Evolutionary conservation across 2,113 vertebrate species (phyloP).

Genomic region (Gila orcuttii): DNA sequence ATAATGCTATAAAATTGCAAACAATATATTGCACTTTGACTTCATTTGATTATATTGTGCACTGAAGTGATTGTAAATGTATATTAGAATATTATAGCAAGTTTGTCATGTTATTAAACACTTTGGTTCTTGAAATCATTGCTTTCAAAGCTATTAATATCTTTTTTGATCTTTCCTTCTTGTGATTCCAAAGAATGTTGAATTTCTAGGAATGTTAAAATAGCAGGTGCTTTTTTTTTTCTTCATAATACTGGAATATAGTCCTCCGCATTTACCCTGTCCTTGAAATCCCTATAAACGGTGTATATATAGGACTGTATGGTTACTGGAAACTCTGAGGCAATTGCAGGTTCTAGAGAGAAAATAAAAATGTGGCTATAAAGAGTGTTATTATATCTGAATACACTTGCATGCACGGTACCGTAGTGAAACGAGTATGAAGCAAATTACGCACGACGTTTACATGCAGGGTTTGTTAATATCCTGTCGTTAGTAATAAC

Average conservation of each 20-base stretch:
- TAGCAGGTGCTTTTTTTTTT: slow-evolving; percentile 19
- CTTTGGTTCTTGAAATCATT: neutral
- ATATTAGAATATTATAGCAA: neutral
- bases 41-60: neutral
- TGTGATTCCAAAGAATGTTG: neutral
- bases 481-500: slow-evolving; percentile 1
- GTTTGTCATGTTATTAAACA: neutral
- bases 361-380: slow-evolving; percentile 41
- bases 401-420: neutral
- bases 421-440: neutral
- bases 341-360: slow-evolving; percentile 52
- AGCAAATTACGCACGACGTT: neutral
- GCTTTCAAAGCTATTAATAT: neutral
- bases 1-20: neutral
- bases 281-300: slow-evolving; percentile 53
- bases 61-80: neutral
- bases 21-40: neutral
- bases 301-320: slow-evolving; percentile 43
- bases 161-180: slow-evolving; percentile 39
- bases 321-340: slow-evolving; percentile 46
- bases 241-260: slow-evolving; percentile 33
- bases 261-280: slow-evolving; percentile 2
- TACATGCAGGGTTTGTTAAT: neutral
- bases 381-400: slow-evolving; percentile 51
- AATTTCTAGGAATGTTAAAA: neutral